Percentiles rank a stretch among this genome's conserved stretches.
These are phyloP conservation scores for Carabus problematicus DNA, from an alignment of 2,888 invertebrate genomes.

Conservation along the genomic window DNA sequence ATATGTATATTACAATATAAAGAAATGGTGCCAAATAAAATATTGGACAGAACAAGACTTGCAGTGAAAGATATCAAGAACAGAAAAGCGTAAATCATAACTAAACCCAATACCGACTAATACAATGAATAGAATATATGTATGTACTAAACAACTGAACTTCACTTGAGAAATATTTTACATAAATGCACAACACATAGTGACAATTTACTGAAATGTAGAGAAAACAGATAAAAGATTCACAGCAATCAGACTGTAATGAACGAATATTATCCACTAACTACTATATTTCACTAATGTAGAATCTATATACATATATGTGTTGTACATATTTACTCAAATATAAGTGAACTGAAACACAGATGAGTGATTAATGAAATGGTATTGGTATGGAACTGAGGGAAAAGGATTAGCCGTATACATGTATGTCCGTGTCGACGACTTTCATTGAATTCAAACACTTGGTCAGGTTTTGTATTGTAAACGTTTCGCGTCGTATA, in stretches of 20 bases:
- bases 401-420: not conserved
- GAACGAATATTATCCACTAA: too few species aligned
- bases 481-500: not conserved
- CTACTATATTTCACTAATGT: too few species aligned
- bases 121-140: slow-evolving; percentile 24
- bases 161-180: not conserved
- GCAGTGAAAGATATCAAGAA: slow-evolving; percentile 37
- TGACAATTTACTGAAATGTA: too few species aligned
- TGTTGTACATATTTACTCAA: not conserved
- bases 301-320: too few species aligned
- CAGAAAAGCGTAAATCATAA: slow-evolving; percentile 32
- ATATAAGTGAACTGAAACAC: not conserved
- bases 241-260: too few species aligned
- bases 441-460: slow-evolving; percentile 7
- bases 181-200: not conserved
- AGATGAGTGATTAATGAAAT: slow-evolving; percentile 31
- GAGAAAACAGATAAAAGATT: too few species aligned
- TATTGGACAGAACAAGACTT: not conserved
- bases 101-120: slow-evolving; percentile 31
- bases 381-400: slow-evolving; percentile 31
- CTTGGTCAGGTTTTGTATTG: slow-evolving; percentile 37
- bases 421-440: slow-evolving; percentile 1
- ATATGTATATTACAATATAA: too few species aligned
- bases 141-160: slow-evolving; percentile 15
- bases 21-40: too few species aligned